A percentile compares a stretch with the other conserved stretches of the same genome.
Conservation (phyloP, 2,113 vertebrate species). For the Ellobius talpinus region DNA sequence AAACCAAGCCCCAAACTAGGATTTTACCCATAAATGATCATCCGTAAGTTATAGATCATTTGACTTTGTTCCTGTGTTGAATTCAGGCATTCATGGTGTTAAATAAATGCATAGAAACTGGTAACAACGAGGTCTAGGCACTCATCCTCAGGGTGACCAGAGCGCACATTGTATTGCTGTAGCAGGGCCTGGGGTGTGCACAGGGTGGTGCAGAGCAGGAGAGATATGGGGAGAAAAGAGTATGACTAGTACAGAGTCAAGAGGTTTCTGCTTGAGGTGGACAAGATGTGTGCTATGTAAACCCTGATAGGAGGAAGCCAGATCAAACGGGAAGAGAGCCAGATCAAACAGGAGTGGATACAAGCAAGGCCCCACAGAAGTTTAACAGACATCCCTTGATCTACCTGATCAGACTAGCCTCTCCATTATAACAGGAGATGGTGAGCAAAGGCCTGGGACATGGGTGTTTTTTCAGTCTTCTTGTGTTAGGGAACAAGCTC, state of each 20-base stretch:
- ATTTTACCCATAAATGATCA: background rate
- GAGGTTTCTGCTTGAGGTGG: background rate
- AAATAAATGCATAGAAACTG: background rate
- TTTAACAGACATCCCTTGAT: background rate
- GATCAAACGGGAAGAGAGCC: background rate
- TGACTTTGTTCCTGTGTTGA: background rate
- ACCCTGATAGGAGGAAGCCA: background rate
- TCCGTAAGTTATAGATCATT: background rate
- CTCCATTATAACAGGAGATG: background rate
- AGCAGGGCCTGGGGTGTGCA: fast-evolving
- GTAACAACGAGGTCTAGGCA: background rate
- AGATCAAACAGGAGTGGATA: background rate
- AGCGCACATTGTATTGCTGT: fast-evolving
- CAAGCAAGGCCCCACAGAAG: background rate
- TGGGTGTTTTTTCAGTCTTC: background rate
- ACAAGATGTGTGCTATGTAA: fast-evolving
- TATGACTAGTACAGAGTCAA: background rate
- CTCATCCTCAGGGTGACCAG: background rate
- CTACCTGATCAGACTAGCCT: background rate
- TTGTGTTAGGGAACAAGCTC: background rate
- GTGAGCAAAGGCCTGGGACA: background rate
- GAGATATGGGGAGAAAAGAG: background rate
- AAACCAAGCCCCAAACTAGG: background rate
- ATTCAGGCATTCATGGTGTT: background rate
- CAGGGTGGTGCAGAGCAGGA: background rate